phyloP scores from a whole-genome alignment of 2,113 vertebrate species.

The Carettochelys insculpta region DNA sequence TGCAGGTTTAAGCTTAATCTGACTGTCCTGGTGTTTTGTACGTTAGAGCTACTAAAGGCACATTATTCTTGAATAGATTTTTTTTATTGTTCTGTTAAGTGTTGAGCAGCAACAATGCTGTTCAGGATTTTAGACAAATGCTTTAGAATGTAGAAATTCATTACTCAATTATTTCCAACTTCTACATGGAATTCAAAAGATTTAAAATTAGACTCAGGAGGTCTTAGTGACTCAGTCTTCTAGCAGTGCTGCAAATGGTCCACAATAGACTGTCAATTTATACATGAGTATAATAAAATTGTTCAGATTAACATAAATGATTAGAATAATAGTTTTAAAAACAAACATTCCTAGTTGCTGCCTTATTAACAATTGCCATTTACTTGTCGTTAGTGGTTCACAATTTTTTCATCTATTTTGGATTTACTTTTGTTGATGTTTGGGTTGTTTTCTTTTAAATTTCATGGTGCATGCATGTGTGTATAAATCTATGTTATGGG shows the following conservation, averaged over 20 bases:
- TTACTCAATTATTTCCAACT: slow-evolving; percentile 72
- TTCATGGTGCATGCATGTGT: no score
- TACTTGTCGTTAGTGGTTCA: slow-evolving; percentile 72
- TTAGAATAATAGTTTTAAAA: slow-evolving; percentile 75
- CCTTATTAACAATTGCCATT: slow-evolving; percentile 74
- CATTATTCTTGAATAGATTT: neutral
- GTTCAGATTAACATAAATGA: slow-evolving; percentile 68
- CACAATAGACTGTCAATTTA: slow-evolving; percentile 71
- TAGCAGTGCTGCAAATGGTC: slow-evolving; percentile 67
- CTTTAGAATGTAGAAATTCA: slow-evolving; percentile 66
- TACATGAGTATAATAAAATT: slow-evolving; percentile 66
- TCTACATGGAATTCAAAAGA: slow-evolving; percentile 65
- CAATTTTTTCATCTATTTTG: slow-evolving; percentile 42
- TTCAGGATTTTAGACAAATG: neutral
- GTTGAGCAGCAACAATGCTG: neutral
- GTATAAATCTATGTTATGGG: neutral
- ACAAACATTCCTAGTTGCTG: slow-evolving; percentile 76
- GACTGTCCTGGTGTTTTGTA: neutral
- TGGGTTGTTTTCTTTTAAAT: neutral
- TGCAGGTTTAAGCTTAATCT: neutral
- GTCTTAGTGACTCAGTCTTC: slow-evolving; percentile 56
- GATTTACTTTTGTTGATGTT: slow-evolving; percentile 13
- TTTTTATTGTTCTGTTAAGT: neutral
- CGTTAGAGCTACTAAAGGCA: neutral
- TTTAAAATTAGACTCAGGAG: slow-evolving; percentile 73